Evolutionary conservation across 2,888 invertebrate species (phyloP), one percentile per base, ranked within the genome.

Genomic region (Ormyrus rosae): DNA sequence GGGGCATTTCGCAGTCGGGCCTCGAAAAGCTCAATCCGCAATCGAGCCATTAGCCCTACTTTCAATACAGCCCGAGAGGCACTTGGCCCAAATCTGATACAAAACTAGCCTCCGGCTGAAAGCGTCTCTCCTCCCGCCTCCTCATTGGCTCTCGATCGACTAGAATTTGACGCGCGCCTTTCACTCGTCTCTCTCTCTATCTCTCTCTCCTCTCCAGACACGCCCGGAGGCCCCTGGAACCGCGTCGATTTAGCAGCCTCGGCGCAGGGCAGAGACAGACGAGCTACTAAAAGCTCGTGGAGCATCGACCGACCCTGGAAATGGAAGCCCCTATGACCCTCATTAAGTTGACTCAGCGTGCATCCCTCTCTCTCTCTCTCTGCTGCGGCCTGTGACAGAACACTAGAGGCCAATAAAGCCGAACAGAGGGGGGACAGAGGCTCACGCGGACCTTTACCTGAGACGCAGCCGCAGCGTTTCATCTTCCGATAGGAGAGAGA

Each of bases 261-360:
- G 60, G 6, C 6, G 34, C 34, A 2, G 19, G 34, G 60, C 34
- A 61, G 60, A 13, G 7, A 61, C 19, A 34, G 60, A 61, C 46
- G 50, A 51, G 60, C 48, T 50, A 71, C 60, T 71, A 71, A 71
- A 71, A 71, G 70, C 60, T 60, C 51, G 53, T n/a, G 67, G 50
- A 53, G 53, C 53, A 53, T 53, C 67, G 34, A n/a, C 50, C 53
- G 53, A 55, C 46, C 5, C 51, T 7, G 65, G 19, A 34, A 61
- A 8, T 19, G 19, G 67, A 8, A 6, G 51, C 34, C n/a, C 70
- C 70, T 60, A 71, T 71, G 50, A 71, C 70, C 70, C 60, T 71
- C 70, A 71, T 71, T 71, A 71, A 71, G 50, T 71, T 60, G 19
- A 60, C 70, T 34, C 50, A 13, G 34, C 11, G 45, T 19, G 11